A percentile compares a stretch with the other conserved stretches of the same genome.
These are phyloP conservation scores for Neosilurus hyrtlii DNA, from an alignment of 2,797 vertebrate species.

Conservation along the genomic window DNA sequence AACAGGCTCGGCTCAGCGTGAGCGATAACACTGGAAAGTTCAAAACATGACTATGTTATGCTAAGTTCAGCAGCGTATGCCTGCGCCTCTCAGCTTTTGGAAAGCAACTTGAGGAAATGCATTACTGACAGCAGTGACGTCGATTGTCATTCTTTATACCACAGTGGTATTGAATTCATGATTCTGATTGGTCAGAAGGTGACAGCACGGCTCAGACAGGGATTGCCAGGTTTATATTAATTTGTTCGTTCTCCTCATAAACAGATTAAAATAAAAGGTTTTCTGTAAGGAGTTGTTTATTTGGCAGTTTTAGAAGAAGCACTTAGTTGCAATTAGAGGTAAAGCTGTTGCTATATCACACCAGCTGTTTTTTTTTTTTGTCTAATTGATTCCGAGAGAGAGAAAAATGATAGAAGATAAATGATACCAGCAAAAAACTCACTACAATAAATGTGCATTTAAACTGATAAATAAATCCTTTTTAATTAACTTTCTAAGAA, in stretches of 20 bases:
- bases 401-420: background rate
- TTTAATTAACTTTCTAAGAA: background rate
- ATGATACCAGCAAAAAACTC: background rate
- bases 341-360: background rate
- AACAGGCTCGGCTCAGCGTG: constrained; percentile 31
- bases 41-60: constrained; percentile 16
- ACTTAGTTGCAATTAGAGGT: background rate
- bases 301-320: background rate
- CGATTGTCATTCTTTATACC: constrained; percentile 12
- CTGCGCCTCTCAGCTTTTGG: constrained; percentile 29
- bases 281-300: background rate
- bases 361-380: background rate
- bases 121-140: constrained; percentile 6
- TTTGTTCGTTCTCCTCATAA: background rate
- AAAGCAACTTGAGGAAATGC: constrained; percentile 1
- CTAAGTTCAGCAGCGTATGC: constrained; percentile 2
- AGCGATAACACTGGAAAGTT: constrained; percentile 32
- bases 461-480: background rate
- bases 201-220: background rate
- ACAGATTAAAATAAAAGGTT: background rate
- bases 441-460: background rate
- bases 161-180: background rate
- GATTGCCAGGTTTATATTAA: background rate
- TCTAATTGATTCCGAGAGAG: background rate
- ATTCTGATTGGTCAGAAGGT: background rate